Conservation (phyloP, 2,888 invertebrate species). For the Agriotes lineatus region DNA sequence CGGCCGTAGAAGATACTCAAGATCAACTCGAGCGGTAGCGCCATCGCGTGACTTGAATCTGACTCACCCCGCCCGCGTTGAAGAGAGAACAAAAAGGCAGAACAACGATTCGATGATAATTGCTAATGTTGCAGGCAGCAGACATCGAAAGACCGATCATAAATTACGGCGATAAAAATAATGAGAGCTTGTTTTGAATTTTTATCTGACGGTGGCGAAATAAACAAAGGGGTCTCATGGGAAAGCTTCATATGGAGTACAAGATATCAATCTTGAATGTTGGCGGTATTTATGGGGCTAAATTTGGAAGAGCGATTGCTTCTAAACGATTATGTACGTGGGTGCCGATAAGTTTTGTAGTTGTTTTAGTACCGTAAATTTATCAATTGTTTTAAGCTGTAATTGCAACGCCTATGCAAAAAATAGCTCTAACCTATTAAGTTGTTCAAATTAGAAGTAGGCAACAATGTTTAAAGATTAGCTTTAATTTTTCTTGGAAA, state of each 20-base stretch:
- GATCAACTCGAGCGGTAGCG: conserved; percentile 8
- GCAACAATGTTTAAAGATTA: too few relatives aligned
- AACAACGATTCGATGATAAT: conserved; percentile 10
- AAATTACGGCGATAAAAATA: conserved; percentile 4
- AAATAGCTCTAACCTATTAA: too few relatives aligned
- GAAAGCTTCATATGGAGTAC: background rate
- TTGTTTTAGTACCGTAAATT: too few relatives aligned
- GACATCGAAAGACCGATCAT: conserved; percentile 1
- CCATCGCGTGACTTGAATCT: conserved; percentile 19
- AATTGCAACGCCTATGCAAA: too few relatives aligned
- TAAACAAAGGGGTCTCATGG: background rate
- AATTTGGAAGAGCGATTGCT: too few relatives aligned
- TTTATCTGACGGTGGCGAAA: conserved; percentile 3
- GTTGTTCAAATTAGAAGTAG: too few relatives aligned
- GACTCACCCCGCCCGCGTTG: conserved; percentile 3
- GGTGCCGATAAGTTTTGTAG: too few relatives aligned
- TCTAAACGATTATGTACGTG: too few relatives aligned
- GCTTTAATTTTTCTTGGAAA: too few relatives aligned
- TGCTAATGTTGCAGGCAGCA: conserved; percentile 9
- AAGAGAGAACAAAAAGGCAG: conserved; percentile 1
- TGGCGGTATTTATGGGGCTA: too few relatives aligned
- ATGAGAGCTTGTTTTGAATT: conserved; percentile 4
- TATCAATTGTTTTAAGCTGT: too few relatives aligned
- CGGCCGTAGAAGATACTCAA: conserved; percentile 16
- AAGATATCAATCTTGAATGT: too few relatives aligned